These are phyloP conservation scores for Pristiophorus japonicus DNA, from an alignment of 2,113 vertebrate species.

Conservation along the genomic window DNA sequence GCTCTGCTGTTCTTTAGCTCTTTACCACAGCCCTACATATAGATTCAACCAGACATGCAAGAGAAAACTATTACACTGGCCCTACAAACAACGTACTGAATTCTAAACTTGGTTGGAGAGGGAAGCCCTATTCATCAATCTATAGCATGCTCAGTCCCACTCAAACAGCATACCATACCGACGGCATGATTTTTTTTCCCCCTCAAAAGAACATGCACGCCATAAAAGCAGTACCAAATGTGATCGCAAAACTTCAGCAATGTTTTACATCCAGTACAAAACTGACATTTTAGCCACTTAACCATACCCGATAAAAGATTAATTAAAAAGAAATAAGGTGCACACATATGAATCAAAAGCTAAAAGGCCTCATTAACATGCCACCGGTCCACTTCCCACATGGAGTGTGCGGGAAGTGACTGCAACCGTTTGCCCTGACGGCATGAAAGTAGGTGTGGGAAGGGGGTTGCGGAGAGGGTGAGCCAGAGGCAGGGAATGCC, in stretches of 20 bases:
- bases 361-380: background rate
- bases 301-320: background rate
- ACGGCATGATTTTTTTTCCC: background rate
- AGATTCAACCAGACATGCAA: background rate
- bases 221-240: background rate
- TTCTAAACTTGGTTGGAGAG: background rate
- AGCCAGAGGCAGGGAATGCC: background rate
- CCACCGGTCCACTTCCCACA: background rate
- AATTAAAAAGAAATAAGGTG: background rate
- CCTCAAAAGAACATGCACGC: background rate
- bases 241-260: background rate
- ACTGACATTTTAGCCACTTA: background rate
- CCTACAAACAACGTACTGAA: background rate
- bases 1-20: background rate
- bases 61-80: background rate
- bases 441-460: background rate
- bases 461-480: background rate
- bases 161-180: background rate
- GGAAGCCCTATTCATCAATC: background rate
- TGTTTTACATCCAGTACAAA: background rate
- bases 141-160: background rate
- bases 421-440: too few species aligned
- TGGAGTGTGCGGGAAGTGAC: background rate
- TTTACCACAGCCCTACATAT: background rate
- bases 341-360: background rate